Conservation (phyloP, 2,888 invertebrate genomes). For the Caenorhabditis afra region DNA sequence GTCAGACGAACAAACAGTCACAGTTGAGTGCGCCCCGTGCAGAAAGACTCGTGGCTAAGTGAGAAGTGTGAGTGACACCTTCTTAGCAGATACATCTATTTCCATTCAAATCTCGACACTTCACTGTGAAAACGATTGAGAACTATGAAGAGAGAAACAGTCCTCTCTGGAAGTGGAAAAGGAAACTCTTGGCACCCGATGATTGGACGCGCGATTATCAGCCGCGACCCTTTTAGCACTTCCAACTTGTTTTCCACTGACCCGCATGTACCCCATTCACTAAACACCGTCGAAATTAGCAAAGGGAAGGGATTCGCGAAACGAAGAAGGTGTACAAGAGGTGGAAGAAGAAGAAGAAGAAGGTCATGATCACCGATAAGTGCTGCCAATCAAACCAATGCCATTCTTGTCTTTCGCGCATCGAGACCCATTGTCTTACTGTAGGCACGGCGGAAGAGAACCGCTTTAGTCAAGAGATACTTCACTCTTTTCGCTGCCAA, state of each 20-base stretch:
- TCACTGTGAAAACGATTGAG: too few relatives aligned
- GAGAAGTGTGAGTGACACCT: conserved; percentile 43
- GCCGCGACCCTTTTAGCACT: too few relatives aligned
- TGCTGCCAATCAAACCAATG: conserved; percentile 57
- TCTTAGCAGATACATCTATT: conserved; percentile 1
- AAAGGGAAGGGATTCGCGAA: conserved; percentile 11
- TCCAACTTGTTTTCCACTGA: neutral
- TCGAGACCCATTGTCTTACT: conserved; percentile 43
- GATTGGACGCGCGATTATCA: too few relatives aligned
- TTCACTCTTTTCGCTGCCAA: conserved; percentile 40
- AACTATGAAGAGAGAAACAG: too few relatives aligned
- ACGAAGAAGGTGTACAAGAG: conserved; percentile 23
- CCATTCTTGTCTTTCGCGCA: conserved; percentile 45
- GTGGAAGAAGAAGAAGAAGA: conserved; percentile 32
- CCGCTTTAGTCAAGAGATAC: conserved; percentile 59
- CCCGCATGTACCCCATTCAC: neutral
- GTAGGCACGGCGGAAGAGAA: conserved; percentile 36
- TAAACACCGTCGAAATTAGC: neutral
- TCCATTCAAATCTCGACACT: conserved; percentile 3
- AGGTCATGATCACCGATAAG: conserved; percentile 57
- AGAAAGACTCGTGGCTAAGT: neutral
- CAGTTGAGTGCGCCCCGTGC: too few relatives aligned
- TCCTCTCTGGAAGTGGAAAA: too few relatives aligned
- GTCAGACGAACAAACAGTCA: neutral
- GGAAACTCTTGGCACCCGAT: too few relatives aligned